Percentiles rank a stretch among this genome's conserved stretches.
Conservation (phyloP, 2,888 invertebrate genomes). For the Thelaira solivaga region DNA sequence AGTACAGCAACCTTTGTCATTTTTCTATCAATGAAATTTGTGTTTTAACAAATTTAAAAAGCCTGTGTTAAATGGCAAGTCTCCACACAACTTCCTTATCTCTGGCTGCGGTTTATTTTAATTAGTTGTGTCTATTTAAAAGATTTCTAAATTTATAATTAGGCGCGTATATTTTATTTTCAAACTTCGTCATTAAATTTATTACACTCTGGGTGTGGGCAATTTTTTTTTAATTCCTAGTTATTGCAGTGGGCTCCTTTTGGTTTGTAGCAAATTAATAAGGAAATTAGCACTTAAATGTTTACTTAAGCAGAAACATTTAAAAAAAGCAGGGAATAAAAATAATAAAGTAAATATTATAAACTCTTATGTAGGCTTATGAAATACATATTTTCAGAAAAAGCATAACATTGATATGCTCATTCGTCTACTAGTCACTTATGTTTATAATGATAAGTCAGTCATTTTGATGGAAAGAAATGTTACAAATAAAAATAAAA, state of each 20-base stretch:
- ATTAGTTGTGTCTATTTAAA: background rate
- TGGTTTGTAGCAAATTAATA: constrained; percentile 57
- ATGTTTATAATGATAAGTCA: background rate
- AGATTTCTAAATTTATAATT: background rate
- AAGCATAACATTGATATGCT: background rate
- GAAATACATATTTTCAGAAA: constrained; percentile 28
- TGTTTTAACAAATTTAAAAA: too few relatives aligned
- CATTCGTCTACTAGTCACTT: background rate
- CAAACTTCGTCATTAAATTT: constrained; percentile 7
- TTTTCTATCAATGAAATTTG: too few relatives aligned
- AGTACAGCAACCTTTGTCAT: too few relatives aligned
- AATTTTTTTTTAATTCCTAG: background rate
- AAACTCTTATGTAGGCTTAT: constrained; percentile 45
- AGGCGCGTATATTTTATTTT: background rate
- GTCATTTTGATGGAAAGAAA: constrained; percentile 37
- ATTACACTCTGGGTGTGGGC: constrained; percentile 40
- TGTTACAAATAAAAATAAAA: constrained; percentile 7
- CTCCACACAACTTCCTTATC: too few relatives aligned
- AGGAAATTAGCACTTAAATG: constrained; percentile 63
- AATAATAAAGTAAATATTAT: constrained; percentile 30
- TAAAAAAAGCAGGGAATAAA: background rate
- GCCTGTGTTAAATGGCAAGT: too few relatives aligned
- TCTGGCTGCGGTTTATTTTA: too few relatives aligned
- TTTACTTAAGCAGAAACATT: constrained; percentile 60
- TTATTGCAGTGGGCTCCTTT: background rate